Base-by-base conservation (phyloP, 2,797 vertebrate genomes). In the Alectoris magna region DNA sequence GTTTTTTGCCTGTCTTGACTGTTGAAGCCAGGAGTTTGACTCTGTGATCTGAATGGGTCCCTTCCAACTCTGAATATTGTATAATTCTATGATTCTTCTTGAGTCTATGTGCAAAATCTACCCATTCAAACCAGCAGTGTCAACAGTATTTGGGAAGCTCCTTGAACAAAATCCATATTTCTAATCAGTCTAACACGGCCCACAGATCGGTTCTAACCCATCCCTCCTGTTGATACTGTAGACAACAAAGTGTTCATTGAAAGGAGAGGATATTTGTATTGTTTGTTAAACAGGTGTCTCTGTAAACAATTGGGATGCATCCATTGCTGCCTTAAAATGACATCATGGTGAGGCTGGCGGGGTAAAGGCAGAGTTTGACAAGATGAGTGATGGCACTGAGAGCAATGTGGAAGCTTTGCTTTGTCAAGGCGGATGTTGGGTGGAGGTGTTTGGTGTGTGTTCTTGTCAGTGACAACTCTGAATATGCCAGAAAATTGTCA, bases 401-500 rank as follows among this genome's bases (percentile, higher is more conserved):
- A 84, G 55, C 36, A 87, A 49, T 0, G 0, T 34, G 64, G 77
- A 84, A 66, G 21, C 39, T 88, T 86, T 44, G 6, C 78, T 76
- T 55, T 58, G 63, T 76, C 31, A 10, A 64, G 76, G 71, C 14
- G 10, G 85, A 73, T 74, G 46, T 44, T 74, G 89, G 71, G 77
- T 88, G 92, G 85, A 92, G 44, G 86, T 53, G 76, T 76, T 64
- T 96, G 74, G 46, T 94, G 56, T 91, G 63, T 90, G 83, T 46
- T 90, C 74, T 58, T 34, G 64, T 84, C 87, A 84, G 67, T 26
- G 83, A 56, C 80, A 77, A 79, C 75, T 31, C 58, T 29, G 77
- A 90, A 74, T 84, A 68, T 71, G 92, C 95, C 95, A 94, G 90
- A 89, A 91, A 91, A 46, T 87, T 94, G 87, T 88, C 94, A 88